Evolutionary conservation across 2,113 vertebrate genomes (phyloP).

Genomic region (Equus przewalskii): DNA sequence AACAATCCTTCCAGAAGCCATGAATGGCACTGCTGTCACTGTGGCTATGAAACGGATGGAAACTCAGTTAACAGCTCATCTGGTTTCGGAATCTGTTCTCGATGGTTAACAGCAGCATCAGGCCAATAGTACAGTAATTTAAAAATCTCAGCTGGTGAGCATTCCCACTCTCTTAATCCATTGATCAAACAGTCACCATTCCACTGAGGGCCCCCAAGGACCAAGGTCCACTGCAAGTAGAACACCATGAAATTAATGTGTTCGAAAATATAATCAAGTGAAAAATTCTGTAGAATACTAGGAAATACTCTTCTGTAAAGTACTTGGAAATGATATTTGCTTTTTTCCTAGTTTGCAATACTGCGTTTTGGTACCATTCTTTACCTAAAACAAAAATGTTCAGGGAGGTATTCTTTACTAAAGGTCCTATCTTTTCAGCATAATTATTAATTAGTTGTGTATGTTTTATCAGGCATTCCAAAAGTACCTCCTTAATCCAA

Average conservation of each 20-base stretch:
- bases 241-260: not conserved
- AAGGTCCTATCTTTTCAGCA: not conserved
- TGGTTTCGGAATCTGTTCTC: not conserved
- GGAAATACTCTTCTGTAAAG: not conserved
- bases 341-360: not conserved
- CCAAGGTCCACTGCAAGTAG: not conserved
- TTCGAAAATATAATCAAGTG: not conserved
- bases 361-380: not conserved
- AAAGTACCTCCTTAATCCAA: constrained; percentile 13
- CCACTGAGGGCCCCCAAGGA: not conserved
- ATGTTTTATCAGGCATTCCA: not conserved
- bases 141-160: not conserved
- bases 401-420: constrained; percentile 18
- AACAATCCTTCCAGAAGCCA: constrained; percentile 15
- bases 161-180: not conserved
- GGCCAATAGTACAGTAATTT: not conserved
- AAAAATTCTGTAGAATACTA: not conserved
- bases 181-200: not conserved
- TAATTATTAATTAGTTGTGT: constrained; percentile 30
- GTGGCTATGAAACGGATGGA: constrained; percentile 33
- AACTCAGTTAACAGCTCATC: not conserved
- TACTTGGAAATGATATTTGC: not conserved
- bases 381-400: constrained; percentile 4
- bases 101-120: not conserved
- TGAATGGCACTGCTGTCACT: constrained; percentile 57